Evolutionary conservation across 2,888 invertebrate genomes (phyloP), one percentile per base, ranked within the genome.

Genomic region (Athalia circularis): DNA sequence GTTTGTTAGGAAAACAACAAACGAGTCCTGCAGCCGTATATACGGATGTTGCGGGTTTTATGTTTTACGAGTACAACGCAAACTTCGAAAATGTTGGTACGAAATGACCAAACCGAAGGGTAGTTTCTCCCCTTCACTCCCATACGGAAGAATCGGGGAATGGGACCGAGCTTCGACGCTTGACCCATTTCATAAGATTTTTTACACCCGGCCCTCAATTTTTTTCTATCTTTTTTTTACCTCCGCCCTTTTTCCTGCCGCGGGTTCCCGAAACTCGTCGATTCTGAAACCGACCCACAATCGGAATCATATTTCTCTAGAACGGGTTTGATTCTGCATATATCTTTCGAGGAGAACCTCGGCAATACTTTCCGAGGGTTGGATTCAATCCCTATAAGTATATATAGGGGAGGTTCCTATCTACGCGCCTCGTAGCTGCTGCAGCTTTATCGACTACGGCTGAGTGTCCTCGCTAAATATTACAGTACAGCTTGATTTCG

Each of bases 391-490:
- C 59, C 47, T 57, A 59, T 59, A 72, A 72, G 13, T 72, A 72
- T 59, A 72, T 29, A 29, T 29, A 29, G 29, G 1, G 54, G 50
- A 11, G n/a, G 11, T 9, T n/a, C 29, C 29, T 29, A 7, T 59
- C 45, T 11, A 57, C 15, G 59, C 47, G 43, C 11, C 29, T 29
- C 29, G 29, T 29, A 29, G 29, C 29, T n/a, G 59, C 57, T 72
- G 59, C 59, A 59, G 72, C 57, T 43, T 59, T 59, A 72, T 72
- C 59, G 72, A 72, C 59, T 72, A 43, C 59, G 45, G 57, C 29
- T 29, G 29, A 59, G 13, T 59, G 72, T 72, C 72, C 72, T 59
- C 72, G 72, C 59, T 72, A 9, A 72, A 72, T 57, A 72, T 72
- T 72, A 72, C 59, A 72, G 57, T 13, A 59, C 57, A 9, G 59